Conservation (phyloP, 2,888 invertebrate species). For the Cephus rjabovi region DNA sequence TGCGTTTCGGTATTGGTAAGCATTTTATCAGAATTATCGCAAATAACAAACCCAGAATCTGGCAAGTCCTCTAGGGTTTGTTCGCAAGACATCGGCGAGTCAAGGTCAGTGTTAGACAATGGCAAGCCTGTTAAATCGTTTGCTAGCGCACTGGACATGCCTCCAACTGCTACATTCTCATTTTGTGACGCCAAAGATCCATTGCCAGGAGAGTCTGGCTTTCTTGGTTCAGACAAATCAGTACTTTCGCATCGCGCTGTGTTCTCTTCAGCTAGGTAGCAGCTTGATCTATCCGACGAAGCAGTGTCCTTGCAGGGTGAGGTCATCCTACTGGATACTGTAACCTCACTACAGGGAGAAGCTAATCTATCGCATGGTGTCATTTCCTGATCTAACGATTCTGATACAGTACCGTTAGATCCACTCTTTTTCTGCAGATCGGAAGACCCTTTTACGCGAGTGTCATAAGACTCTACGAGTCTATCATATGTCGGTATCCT, state of each 20-base stretch:
- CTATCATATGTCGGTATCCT: slow-evolving; percentile 47
- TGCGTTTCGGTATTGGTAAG: slow-evolving; percentile 53
- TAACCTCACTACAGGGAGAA: slow-evolving; percentile 34
- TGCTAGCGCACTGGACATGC: slow-evolving; percentile 32
- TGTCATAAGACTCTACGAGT: slow-evolving; percentile 32
- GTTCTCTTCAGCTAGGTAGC: slow-evolving; percentile 27
- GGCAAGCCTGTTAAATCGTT: slow-evolving; percentile 39
- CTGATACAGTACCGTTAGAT: slow-evolving; percentile 30
- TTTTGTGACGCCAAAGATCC: slow-evolving; percentile 27
- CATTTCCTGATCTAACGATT: slow-evolving; percentile 54
- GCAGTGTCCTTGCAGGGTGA: slow-evolving; percentile 37
- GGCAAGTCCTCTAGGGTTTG: slow-evolving; percentile 57
- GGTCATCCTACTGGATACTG: slow-evolving; percentile 27
- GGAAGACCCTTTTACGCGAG: slow-evolving; percentile 31
- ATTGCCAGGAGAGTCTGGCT: slow-evolving; percentile 14
- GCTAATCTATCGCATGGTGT: slow-evolving; percentile 50
- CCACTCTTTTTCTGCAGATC: slow-evolving; percentile 25
- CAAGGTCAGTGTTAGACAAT: slow-evolving; percentile 56
- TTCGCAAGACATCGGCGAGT: slow-evolving; percentile 63
- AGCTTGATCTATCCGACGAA: slow-evolving; percentile 30
- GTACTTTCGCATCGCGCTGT: slow-evolving; percentile 16
- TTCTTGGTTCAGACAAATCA: slow-evolving; percentile 32
- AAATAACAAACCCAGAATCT: slow-evolving; percentile 57
- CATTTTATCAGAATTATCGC: slow-evolving; percentile 57
- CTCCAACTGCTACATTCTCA: slow-evolving; percentile 22